Evolutionary conservation across 2,888 invertebrate genomes (phyloP).

Genomic region (Tinea semifulvella): DNA sequence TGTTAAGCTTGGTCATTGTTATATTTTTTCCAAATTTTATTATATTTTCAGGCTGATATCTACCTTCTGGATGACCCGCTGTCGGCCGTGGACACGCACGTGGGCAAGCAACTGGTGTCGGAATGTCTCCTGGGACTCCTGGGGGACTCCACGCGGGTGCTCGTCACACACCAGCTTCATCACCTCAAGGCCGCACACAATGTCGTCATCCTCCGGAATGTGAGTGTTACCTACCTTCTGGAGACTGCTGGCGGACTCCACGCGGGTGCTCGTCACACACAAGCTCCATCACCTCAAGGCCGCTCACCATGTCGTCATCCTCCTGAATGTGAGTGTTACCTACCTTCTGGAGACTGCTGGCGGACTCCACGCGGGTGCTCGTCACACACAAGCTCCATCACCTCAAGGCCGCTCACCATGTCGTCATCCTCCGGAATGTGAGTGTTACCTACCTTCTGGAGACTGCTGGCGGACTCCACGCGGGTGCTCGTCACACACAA

Average conservation of each 20-base stretch:
- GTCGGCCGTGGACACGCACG: constrained; percentile 79
- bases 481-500: too few relatives aligned
- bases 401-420: constrained; percentile 70
- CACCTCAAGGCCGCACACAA: constrained; percentile 73
- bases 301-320: too few relatives aligned
- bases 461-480: too few relatives aligned
- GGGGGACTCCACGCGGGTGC: constrained; percentile 72
- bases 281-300: too few relatives aligned
- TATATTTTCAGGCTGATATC: constrained; percentile 71
- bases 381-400: constrained; percentile 89
- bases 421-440: constrained; percentile 73
- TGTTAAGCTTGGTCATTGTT: too few relatives aligned
- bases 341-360: constrained; percentile 64
- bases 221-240: too few relatives aligned
- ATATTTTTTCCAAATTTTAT: too few relatives aligned
- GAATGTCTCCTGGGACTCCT: constrained; percentile 72
- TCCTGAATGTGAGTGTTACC: too few relatives aligned
- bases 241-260: too few relatives aligned
- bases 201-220: constrained; percentile 72
- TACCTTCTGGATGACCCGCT: constrained; percentile 81
- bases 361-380: constrained; percentile 74
- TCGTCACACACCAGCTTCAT: constrained; percentile 88
- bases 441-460: too few relatives aligned
- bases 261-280: too few relatives aligned
- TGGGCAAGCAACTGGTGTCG: constrained; percentile 74